These are phyloP conservation scores for Zeus faber DNA, from an alignment of 2,113 vertebrate species.

Conservation along the genomic window DNA sequence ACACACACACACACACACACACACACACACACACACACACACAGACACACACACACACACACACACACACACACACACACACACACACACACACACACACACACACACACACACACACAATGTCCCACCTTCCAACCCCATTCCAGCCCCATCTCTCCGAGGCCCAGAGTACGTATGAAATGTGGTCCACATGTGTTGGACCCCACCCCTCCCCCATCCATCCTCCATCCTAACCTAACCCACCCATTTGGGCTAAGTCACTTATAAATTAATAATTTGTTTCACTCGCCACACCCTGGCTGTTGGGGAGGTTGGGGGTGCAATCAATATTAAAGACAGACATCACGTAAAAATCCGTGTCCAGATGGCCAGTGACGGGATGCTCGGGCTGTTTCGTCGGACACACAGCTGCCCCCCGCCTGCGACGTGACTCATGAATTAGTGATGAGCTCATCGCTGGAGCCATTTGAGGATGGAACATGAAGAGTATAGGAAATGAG, in stretches of 20 bases:
- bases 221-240: background rate
- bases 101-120: too few species aligned
- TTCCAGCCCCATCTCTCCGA: background rate
- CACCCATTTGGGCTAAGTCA: conserved; percentile 1
- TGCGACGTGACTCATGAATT: conserved; percentile 26
- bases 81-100: conserved; percentile 12
- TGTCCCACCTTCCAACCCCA: too few species aligned
- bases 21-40: too few species aligned
- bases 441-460: conserved; percentile 22
- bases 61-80: background rate
- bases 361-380: conserved; percentile 27
- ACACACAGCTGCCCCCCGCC: conserved; percentile 6
- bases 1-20: background rate
- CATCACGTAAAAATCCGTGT: background rate
- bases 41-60: background rate
- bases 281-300: conserved; percentile 1
- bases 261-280: conserved; percentile 45
- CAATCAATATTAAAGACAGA: too few species aligned
- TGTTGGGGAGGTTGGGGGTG: too few species aligned
- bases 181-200: conserved; percentile 42
- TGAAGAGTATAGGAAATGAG: too few species aligned
- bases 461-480: too few species aligned
- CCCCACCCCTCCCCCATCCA: conserved; percentile 3
- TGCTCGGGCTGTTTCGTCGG: conserved; percentile 2
- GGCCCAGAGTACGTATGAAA: conserved; percentile 16